Evolutionary conservation across 2,113 vertebrate genomes (phyloP).

Genomic region (Ceyx melanurus): DNA sequence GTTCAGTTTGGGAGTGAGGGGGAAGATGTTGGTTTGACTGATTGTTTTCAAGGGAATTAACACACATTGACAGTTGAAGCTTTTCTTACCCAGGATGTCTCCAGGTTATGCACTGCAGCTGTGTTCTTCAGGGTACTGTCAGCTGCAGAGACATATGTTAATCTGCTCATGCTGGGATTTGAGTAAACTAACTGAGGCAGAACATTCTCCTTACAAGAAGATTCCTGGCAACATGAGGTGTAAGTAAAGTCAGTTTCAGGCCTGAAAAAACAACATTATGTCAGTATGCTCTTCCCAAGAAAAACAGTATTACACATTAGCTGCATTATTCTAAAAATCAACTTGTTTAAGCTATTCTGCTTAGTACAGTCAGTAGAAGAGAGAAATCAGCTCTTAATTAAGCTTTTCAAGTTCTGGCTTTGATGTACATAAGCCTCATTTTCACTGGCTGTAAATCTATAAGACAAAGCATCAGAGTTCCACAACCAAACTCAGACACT

Average conservation of each 20-base stretch:
- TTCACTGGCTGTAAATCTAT: neutral
- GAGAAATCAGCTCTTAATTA: neutral
- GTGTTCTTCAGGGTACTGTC: slow-evolving; percentile 66
- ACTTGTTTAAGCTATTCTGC: neutral
- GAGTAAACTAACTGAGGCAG: slow-evolving; percentile 74
- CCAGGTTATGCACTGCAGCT: slow-evolving; percentile 52
- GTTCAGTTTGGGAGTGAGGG: neutral
- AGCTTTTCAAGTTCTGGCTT: neutral
- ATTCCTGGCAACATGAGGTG: slow-evolving; percentile 25
- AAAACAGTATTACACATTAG: neutral
- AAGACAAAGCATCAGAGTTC: neutral
- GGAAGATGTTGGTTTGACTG: neutral
- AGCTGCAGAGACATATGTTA: slow-evolving; percentile 87
- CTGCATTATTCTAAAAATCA: neutral
- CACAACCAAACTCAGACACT: neutral
- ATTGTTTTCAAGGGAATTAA: neutral
- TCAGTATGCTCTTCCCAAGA: neutral
- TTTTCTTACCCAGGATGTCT: slow-evolving; percentile 74
- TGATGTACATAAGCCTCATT: neutral
- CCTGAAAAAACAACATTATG: slow-evolving; percentile 55
- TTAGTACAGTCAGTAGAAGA: neutral
- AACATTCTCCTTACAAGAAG: slow-evolving; percentile 39
- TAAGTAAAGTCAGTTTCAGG: slow-evolving; percentile 39
- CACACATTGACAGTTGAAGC: neutral
- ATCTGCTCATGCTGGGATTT: slow-evolving; percentile 81